These are phyloP conservation scores for Toxotes jaculatrix DNA, from an alignment of 2,113 vertebrate species.

Conservation along the genomic window DNA sequence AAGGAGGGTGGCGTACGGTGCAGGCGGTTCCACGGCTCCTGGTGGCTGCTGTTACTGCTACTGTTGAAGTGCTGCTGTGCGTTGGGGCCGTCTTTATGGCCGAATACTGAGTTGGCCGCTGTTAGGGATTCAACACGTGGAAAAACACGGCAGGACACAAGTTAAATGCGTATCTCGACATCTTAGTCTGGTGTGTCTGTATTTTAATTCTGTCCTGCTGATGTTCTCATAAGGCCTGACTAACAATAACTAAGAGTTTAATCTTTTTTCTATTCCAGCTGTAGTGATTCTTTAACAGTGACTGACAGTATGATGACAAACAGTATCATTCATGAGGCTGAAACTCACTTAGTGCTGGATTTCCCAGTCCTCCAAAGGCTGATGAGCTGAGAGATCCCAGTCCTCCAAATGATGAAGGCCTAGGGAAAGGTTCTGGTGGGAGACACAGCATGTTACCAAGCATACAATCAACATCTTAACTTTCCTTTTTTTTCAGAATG, in stretches of 20 bases:
- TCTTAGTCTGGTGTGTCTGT: background rate
- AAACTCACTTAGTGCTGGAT: constrained; percentile 97
- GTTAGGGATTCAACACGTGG: constrained; percentile 84
- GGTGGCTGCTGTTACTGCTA: constrained; percentile 88
- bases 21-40: constrained; percentile 98
- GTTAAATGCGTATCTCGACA: constrained; percentile 68
- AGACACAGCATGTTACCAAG: constrained; percentile 40
- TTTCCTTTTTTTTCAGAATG: background rate
- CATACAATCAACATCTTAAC: background rate
- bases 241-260: background rate
- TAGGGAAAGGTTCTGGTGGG: constrained; percentile 91
- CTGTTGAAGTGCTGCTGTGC: constrained; percentile 94
- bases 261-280: background rate
- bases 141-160: constrained; percentile 65
- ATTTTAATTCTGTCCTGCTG: background rate
- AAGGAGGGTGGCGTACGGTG: constrained; percentile 98
- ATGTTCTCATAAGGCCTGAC: background rate
- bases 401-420: constrained; percentile 91
- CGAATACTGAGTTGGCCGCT: constrained; percentile 96
- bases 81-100: constrained; percentile 95
- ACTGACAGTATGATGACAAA: background rate
- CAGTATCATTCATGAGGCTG: constrained; percentile 38
- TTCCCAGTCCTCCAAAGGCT: constrained; percentile 97
- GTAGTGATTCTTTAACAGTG: background rate
- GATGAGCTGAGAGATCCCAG: constrained; percentile 93